phyloP scores from a whole-genome alignment of 1,140 invertebrate species.

The Galleria mellonella region DNA sequence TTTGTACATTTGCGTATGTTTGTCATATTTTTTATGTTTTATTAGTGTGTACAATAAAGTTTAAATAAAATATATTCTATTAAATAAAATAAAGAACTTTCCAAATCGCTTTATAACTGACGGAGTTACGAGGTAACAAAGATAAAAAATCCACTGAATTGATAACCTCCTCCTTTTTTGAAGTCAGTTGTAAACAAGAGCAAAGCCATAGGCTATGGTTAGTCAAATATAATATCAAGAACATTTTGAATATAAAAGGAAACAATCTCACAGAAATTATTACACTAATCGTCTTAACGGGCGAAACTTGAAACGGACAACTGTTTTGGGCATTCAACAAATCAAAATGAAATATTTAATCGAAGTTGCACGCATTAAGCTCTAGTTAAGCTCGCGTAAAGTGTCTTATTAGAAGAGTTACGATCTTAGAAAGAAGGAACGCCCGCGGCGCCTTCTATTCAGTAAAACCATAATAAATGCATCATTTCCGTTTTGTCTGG shows the following conservation, averaged over 20 bases:
- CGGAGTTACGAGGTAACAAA: no score
- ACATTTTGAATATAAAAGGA: constrained; percentile 9
- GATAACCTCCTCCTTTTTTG: no score
- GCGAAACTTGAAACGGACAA: constrained; percentile 23
- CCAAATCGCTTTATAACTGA: no score
- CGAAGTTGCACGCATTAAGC: constrained; percentile 41
- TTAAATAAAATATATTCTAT: no score
- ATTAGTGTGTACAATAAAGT: no score
- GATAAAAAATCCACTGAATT: no score
- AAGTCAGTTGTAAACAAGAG: no score
- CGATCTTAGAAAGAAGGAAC: constrained; percentile 49
- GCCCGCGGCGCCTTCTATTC: constrained; percentile 42
- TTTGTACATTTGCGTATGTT: no score
- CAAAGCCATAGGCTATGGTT: no score
- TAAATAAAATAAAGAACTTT: no score
- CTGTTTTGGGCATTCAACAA: constrained; percentile 38
- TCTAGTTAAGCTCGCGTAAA: constrained; percentile 46
- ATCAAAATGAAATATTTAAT: constrained; percentile 53
- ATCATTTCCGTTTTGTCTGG: constrained; percentile 54
- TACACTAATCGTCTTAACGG: constrained; percentile 33
- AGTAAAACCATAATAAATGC: constrained; percentile 52
- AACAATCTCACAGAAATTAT: constrained; percentile 21
- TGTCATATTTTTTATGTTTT: no score
- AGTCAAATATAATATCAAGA: constrained; percentile 10
- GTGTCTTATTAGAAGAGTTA: constrained; percentile 60